A percentile compares a stretch with the other conserved stretches of the same genome.
These are phyloP conservation scores for Meloidogyne hapla DNA, from an alignment of 1,140 invertebrate species.

Conservation along the genomic window DNA sequence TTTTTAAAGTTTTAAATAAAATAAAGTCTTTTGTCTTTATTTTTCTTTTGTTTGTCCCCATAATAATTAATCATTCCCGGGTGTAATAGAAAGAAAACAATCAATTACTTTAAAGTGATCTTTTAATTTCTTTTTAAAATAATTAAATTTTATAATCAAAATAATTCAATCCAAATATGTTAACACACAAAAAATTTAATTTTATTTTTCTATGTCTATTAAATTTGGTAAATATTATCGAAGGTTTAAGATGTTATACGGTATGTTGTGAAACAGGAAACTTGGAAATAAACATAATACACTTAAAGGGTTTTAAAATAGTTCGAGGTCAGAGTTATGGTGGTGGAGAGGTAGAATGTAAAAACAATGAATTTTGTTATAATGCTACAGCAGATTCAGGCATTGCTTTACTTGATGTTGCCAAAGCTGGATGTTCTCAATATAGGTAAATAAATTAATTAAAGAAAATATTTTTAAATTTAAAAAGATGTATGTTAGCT, in stretches of 20 bases:
- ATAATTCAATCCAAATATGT: not conserved
- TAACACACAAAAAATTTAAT: not conserved
- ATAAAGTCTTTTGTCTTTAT: no score
- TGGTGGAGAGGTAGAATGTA: slow-evolving; percentile 34
- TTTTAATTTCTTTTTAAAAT: no score
- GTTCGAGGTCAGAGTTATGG: slow-evolving; percentile 37
- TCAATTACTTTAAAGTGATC: no score
- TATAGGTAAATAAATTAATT: slow-evolving; percentile 13
- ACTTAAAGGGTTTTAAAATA: slow-evolving; percentile 45
- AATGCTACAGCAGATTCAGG: slow-evolving; percentile 40
- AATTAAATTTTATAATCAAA: not conserved
- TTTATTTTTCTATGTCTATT: not conserved
- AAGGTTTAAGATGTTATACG: slow-evolving; percentile 20
- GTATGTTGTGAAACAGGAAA: no score
- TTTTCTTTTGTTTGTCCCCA: no score
- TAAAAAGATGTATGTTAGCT: slow-evolving; percentile 18
- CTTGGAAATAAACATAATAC: no score
- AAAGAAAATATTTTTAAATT: not conserved
- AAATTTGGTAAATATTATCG: not conserved
- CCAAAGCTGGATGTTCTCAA: slow-evolving; percentile 41
- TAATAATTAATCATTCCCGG: no score
- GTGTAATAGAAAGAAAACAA: no score
- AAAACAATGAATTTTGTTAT: slow-evolving; percentile 40
- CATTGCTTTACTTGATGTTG: slow-evolving; percentile 17
- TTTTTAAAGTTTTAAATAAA: not conserved